Conservation (phyloP, 2,113 vertebrate genomes). For the Erythrocercus mccallii region DNA sequence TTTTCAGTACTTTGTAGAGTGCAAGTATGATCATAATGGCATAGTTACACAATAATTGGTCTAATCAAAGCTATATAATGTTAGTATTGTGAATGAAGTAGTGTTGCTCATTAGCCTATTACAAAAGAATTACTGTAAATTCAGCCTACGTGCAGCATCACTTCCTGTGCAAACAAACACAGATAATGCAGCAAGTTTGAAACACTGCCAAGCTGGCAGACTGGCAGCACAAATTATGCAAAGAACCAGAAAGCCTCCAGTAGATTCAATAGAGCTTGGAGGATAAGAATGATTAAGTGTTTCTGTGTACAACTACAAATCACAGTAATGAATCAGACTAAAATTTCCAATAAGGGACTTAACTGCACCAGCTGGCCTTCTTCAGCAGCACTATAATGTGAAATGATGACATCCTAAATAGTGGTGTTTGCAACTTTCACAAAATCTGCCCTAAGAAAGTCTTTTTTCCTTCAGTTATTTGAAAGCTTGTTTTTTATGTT, state of each 20-base stretch:
- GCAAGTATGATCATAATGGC: neutral
- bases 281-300: slow-evolving; percentile 70
- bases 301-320: slow-evolving; percentile 70
- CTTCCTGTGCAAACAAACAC: slow-evolving; percentile 64
- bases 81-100: slow-evolving; percentile 6
- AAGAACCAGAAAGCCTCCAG: slow-evolving; percentile 63
- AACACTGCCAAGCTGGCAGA: slow-evolving; percentile 64
- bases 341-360: slow-evolving; percentile 69
- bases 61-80: slow-evolving; percentile 47
- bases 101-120: slow-evolving; percentile 39
- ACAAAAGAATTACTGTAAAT: slow-evolving; percentile 60
- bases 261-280: slow-evolving; percentile 58
- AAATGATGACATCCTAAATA: slow-evolving; percentile 63
- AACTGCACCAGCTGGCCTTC: slow-evolving; percentile 70
- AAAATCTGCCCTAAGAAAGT: slow-evolving; percentile 7
- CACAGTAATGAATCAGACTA: slow-evolving; percentile 74
- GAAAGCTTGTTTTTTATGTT: neutral
- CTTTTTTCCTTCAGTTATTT: neutral
- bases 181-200: slow-evolving; percentile 60
- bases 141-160: slow-evolving; percentile 39
- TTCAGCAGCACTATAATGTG: slow-evolving; percentile 28
- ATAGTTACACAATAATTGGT: slow-evolving; percentile 9
- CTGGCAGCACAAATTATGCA: slow-evolving; percentile 70
- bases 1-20: neutral
- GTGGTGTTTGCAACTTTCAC: slow-evolving; percentile 17